Evolutionary conservation across 1,140 invertebrate genomes (phyloP), one percentile per base, ranked within the genome.

Genomic region (Drosophila insularis): DNA sequence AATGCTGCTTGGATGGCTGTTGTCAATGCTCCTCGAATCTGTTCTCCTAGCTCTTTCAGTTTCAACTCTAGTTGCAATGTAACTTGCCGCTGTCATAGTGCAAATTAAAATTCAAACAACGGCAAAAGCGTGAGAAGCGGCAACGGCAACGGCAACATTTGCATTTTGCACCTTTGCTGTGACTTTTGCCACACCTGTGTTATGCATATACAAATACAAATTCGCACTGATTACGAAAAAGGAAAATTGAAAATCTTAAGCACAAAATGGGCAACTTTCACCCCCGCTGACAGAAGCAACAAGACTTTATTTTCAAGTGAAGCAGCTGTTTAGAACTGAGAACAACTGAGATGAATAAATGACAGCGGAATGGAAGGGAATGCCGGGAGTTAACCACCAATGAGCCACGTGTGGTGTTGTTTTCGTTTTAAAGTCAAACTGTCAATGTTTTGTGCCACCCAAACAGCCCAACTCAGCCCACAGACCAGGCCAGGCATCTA

Each of bases 191-290:
- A 89, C 82, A 87, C 79, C 84, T 86, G 81, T 54, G 81, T 55
- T 81, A 31, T 67, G 70, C 60, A 43, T 64, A 61, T 43, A 69
- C 75, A 75, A 79, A 82, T 68, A 78, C 71, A 72, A 81, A 67
- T 64, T 71, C 55, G 55, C 55, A 71, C 70, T 84, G 84, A 89
- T 89, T 87, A 89, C 84, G 43, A 21, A 76, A 75, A 89, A 74
- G 58, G 84, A 89, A 87, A 87, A 87, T 87, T 87, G 80, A 89
- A 89, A 87, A 89, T 89, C 84, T 87, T 87, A 87, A 89, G 80
- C 62, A 64, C 67, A 87, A 87, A 79, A 68, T 19, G 59, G 66
- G 60, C 4, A 50, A 19, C 43, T 21, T 19, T 35, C 55, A 13
- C 17, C n/a, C 27, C 55, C 55, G 7, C 53, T 1, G 19, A 54